phyloP scores from a whole-genome alignment of 2,113 vertebrate genomes.

The Corythoichthys haematopterus region DNA sequence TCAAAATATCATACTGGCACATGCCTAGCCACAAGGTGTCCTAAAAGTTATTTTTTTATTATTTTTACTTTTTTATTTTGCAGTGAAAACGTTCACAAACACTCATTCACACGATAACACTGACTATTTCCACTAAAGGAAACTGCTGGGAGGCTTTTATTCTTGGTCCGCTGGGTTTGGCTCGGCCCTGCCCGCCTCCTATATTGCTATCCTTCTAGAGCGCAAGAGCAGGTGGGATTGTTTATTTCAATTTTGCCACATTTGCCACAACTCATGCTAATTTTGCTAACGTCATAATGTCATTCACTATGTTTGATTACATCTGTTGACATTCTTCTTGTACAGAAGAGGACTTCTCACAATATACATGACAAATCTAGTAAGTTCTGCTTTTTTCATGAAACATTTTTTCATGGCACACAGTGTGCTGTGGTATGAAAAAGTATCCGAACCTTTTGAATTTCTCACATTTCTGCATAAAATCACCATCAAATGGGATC shows the following conservation, averaged over 20 bases:
- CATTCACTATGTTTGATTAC: background rate
- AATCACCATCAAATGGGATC: too few species aligned
- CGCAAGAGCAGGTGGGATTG: conserved; percentile 90
- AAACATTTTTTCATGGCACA: too few species aligned
- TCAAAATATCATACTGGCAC: too few species aligned
- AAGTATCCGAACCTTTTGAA: too few species aligned
- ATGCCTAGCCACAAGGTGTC: background rate
- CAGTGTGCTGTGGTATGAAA: too few species aligned
- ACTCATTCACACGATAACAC: too few species aligned
- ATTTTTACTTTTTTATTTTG: background rate
- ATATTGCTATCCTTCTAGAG: conserved; percentile 92
- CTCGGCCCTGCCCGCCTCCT: conserved; percentile 92
- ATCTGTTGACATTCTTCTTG: conserved; percentile 8
- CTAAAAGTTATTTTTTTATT: too few species aligned
- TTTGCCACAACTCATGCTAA: too few species aligned
- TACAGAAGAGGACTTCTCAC: conserved; percentile 95
- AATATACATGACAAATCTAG: conserved; percentile 98
- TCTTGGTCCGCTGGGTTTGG: conserved; percentile 94
- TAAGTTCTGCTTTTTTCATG: conserved; percentile 70
- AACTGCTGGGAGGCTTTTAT: conserved; percentile 89
- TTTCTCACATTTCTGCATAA: too few species aligned
- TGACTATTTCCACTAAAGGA: conserved; percentile 68
- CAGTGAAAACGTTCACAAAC: background rate
- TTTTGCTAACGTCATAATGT: background rate
- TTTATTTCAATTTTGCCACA: too few species aligned